Base-by-base conservation (phyloP, 2,888 invertebrate genomes). In the Standfussiana lucernea region DNA sequence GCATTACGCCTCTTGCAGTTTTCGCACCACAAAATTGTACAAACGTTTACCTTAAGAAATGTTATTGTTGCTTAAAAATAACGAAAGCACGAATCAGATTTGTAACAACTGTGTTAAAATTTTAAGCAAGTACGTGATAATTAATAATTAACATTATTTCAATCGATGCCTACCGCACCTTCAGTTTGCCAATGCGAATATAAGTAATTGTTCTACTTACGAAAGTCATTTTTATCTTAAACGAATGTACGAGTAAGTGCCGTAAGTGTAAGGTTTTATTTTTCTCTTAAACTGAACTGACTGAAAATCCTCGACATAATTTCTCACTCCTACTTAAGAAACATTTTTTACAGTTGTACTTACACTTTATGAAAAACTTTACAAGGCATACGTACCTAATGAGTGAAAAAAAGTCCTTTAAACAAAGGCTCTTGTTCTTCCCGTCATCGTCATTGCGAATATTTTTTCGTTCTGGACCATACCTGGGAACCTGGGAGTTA, bases 51-150 rank as follows among this genome's bases (percentile, higher is more conserved):
- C 68, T 77, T 85, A 72, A 72, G 75, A 79, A 86, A 86, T 78
- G 32, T 13, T 65, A n/a, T 8, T 65, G 56, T 86, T 84, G 85
- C 87, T 72, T 75, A 82, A 86, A 84, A 71, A 62, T 79, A 77
- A 73, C 61, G 69, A 83, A 85, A 78, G 65, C 61, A 72, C 68
- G 59, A 67, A 77, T 66, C 37, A 32, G 37, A 53, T 79, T 69
- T 65, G 68, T 62, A 80, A 78, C 53, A 47, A 42, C 72, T 56
- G 45, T 75, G 75, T 80, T 70, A 74, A 71, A 47, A 67, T 61
- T 53, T 11, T 40, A 66, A 37, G 28, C n/a, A 65, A 37, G 40
- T 56, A 74, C 47, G 28, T 56, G 53, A 68, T 69, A 82, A 24
- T 47, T 21, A 18, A 18, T 53, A 53, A 76, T 69, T 65, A 64